Evolutionary conservation across 37 sponge, comb jelly and placozoan genomes (phyloP).

Genomic region (Hexactinellida sp.): DNA sequence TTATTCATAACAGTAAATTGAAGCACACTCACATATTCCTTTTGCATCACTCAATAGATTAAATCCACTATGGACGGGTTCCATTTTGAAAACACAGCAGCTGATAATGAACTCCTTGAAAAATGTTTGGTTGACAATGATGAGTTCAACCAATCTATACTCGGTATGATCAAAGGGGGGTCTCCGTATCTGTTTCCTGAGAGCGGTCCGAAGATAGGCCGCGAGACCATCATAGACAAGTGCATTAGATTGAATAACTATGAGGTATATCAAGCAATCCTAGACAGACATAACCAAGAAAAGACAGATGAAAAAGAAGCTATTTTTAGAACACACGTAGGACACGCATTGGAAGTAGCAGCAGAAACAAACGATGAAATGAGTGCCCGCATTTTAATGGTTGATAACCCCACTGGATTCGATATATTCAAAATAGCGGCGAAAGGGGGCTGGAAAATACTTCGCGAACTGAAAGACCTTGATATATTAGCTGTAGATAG

Average conservation of each 20-base stretch:
- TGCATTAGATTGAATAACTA: background rate
- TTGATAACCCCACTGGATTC: background rate
- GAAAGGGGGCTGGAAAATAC: background rate
- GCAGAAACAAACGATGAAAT: background rate
- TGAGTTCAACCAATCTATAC: too few species aligned
- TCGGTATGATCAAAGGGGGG: too few species aligned
- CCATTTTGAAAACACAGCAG: too few species aligned
- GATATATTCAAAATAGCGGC: background rate
- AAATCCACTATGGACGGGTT: too few species aligned
- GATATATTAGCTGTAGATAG: background rate
- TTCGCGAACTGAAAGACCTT: background rate
- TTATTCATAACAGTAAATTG: too few species aligned
- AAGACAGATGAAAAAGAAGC: background rate
- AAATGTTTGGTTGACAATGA: too few species aligned
- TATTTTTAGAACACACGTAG: background rate
- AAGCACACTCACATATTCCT: too few species aligned
- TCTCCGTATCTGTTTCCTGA: too few species aligned
- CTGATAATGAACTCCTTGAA: too few species aligned
- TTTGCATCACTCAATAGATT: too few species aligned
- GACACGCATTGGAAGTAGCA: background rate
- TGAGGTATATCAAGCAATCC: background rate
- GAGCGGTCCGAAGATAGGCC: too few species aligned
- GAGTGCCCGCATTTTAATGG: background rate
- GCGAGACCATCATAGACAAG: background rate
- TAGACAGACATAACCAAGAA: background rate